Base-by-base conservation (phyloP, 2,888 invertebrate species). In the Cetonia aurata region DNA sequence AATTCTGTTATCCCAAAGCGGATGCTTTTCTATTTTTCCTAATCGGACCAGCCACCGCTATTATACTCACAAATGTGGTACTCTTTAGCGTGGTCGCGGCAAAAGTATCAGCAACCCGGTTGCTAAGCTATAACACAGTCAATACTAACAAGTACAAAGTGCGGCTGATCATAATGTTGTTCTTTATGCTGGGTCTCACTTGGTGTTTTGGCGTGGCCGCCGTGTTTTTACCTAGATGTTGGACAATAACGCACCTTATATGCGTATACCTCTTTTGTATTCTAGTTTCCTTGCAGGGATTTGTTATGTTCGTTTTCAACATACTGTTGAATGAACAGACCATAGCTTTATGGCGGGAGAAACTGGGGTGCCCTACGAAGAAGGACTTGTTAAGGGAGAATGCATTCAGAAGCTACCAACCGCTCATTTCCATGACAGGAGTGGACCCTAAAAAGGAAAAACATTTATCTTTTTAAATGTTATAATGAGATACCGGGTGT, bases 1-100 rank as follows among this genome's bases (percentile, higher is more conserved):
- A 56, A 9, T 55, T 69, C 46, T 69, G 69, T 13, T 69, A 69
- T 31, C 52, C 55, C n/a, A 55, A 69, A 65, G 41, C 19, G 41
- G 53, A 65, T 8, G 46, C 48, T n/a, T 65, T 69, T 3, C 25
- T 12, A 4, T 62, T 31, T 3, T 53, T 60, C 10, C 17, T 69
- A 31, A 46, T 69, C 19, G 6, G 44, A 15, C 69, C 69, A 25
- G 33, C 55, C 13, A 9, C 10, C 41, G n/a, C 31, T 31, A 65
- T 69, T 33, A n/a, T 69, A 15, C n/a, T 69, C 3, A 31, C 52
- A 4, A 69, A 69, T 62, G 6, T 62, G 3, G 46, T 41, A 8
- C 42, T 69, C 15, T 69, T 62, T n/a, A 37, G 12, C n/a, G 41
- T 42, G 12, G 44, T 69, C 4, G 52, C 52, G 53, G 13, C 31